phyloP scores from a whole-genome alignment of 2,113 vertebrate genomes.

The Ophthalmolycus amberensis region DNA sequence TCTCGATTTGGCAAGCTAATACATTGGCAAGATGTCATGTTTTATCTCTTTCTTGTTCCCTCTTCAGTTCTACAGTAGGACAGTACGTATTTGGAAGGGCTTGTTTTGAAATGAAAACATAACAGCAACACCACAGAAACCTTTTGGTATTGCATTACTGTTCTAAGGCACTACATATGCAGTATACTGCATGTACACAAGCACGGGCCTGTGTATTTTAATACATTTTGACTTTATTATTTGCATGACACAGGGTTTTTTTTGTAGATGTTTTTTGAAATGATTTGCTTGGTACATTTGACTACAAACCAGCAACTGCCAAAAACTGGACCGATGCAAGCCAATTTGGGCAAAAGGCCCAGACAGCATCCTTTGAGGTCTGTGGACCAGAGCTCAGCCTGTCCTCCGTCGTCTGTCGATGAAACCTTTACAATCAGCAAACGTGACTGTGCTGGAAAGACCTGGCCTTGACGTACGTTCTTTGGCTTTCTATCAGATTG shows the following conservation, averaged over 20 bases:
- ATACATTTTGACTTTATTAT: background rate
- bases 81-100: background rate
- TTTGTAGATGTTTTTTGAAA: background rate
- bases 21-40: slow-evolving; percentile 4
- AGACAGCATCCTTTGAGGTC: slow-evolving; percentile 1
- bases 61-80: background rate
- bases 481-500: background rate
- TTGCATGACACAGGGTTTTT: background rate
- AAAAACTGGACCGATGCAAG: background rate
- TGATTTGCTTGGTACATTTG: background rate
- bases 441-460: background rate
- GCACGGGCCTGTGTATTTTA: background rate
- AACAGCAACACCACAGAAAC: background rate
- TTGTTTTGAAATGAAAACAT: background rate
- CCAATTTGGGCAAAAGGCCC: background rate
- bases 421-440: background rate
- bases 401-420: background rate
- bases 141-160: background rate
- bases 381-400: background rate
- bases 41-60: background rate
- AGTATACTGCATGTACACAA: background rate
- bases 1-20: background rate
- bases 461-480: background rate
- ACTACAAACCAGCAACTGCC: background rate
- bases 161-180: background rate